Percentiles rank a stretch among this genome's conserved stretches.
phyloP scores from a whole-genome alignment of 2,113 vertebrate species.

The Tetrax tetrax region DNA sequence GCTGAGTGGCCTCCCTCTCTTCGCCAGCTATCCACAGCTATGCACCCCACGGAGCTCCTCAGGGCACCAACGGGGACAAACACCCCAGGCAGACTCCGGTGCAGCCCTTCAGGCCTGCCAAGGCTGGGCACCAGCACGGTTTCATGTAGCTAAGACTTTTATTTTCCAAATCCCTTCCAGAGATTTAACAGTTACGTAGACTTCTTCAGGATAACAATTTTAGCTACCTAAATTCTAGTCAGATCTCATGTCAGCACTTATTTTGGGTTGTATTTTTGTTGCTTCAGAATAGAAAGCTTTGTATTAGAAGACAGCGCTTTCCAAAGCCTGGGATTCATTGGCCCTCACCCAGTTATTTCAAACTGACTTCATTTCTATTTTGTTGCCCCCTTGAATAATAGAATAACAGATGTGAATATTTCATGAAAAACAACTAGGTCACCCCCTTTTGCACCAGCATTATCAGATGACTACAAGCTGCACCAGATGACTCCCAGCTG shows the following conservation, averaged over 20 bases:
- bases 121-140: not conserved
- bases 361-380: not conserved
- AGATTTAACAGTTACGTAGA: fast-evolving
- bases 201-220: not conserved
- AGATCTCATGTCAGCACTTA: not conserved
- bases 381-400: not conserved
- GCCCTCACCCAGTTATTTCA: not conserved
- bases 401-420: not conserved
- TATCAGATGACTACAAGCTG: not conserved
- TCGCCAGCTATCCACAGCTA: not conserved
- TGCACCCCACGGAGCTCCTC: too few species aligned
- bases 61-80: fast-evolving
- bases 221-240: not conserved
- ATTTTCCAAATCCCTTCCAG: not conserved
- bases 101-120: not conserved
- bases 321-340: not conserved
- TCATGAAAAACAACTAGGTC: not conserved
- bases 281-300: not conserved
- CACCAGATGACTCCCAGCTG: not conserved
- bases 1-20: not conserved
- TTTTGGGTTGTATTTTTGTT: not conserved
- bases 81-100: fast-evolving
- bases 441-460: not conserved
- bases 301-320: not conserved
- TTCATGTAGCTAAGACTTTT: not conserved